Evolutionary conservation across 2,888 invertebrate species (phyloP).

Genomic region (Acrocyrtus sp.): DNA sequence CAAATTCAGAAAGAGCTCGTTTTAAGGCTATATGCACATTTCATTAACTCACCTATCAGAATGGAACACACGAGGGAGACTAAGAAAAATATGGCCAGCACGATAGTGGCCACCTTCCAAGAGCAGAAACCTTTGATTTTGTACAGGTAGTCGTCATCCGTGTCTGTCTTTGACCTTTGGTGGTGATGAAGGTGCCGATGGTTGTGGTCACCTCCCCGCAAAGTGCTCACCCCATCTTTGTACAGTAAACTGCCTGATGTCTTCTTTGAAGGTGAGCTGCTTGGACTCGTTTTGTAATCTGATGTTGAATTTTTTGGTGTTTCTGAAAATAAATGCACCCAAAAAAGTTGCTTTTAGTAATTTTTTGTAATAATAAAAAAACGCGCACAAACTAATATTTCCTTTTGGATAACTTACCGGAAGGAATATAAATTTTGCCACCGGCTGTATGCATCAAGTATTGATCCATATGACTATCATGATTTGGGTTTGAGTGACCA

Average conservation of each 20-base stretch:
- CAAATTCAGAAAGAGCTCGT: too few species aligned
- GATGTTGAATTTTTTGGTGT: constrained; percentile 88
- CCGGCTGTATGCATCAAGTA: constrained; percentile 63
- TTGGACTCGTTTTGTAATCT: constrained; percentile 69
- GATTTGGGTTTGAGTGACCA: constrained; percentile 56
- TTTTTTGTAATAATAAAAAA: background rate
- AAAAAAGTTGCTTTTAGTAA: too few species aligned
- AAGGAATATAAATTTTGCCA: constrained; percentile 63
- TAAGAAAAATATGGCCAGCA: constrained; percentile 53
- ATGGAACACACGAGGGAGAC: constrained; percentile 58
- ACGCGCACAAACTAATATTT: background rate
- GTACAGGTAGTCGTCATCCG: constrained; percentile 62
- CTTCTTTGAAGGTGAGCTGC: constrained; percentile 63
- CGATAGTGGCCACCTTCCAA: constrained; percentile 57
- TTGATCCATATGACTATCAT: constrained; percentile 62
- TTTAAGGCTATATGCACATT: too few species aligned
- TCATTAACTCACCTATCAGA: constrained; percentile 60
- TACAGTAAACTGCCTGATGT: constrained; percentile 61
- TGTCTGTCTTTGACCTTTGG: constrained; percentile 58
- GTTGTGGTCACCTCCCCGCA: constrained; percentile 23
- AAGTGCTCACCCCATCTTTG: constrained; percentile 58
- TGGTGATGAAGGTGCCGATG: constrained; percentile 42
- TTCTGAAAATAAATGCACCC: constrained; percentile 72
- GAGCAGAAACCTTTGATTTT: constrained; percentile 63
- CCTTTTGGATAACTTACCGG: constrained; percentile 43